Evolutionary conservation across 2,888 invertebrate genomes (phyloP).

Genomic region (Linnaemya vulpina): DNA sequence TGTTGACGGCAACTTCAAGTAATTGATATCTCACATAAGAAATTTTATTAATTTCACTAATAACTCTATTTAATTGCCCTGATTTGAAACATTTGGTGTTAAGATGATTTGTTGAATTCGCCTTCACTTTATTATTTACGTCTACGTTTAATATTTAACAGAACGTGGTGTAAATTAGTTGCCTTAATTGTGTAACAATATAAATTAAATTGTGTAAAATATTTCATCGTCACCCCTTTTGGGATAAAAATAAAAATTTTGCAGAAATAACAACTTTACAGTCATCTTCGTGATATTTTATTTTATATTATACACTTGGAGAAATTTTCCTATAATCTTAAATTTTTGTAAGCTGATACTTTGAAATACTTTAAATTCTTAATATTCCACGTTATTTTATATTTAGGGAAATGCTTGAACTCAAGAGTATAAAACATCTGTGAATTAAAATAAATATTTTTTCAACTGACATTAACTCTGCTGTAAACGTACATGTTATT

Average conservation of each 20-base stretch:
- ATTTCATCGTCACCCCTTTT: constrained; percentile 34
- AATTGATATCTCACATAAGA: constrained; percentile 40
- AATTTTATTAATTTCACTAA: constrained; percentile 78
- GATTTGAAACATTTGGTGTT: constrained; percentile 73
- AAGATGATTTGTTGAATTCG: constrained; percentile 70
- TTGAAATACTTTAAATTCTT: too few relatives aligned
- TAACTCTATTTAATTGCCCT: constrained; percentile 79
- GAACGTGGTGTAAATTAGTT: neutral
- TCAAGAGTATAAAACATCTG: too few relatives aligned
- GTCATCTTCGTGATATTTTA: neutral
- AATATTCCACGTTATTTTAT: too few relatives aligned
- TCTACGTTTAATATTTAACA: neutral
- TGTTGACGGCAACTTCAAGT: constrained; percentile 1
- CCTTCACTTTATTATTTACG: neutral
- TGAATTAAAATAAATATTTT: too few relatives aligned
- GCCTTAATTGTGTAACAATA: constrained; percentile 30
- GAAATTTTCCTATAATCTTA: neutral
- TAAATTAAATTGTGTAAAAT: constrained; percentile 26
- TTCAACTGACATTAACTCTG: too few relatives aligned
- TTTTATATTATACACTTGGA: neutral
- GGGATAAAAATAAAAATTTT: neutral
- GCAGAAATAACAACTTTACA: neutral
- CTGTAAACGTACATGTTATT: too few relatives aligned
- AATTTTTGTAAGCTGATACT: neutral
- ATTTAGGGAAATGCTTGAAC: too few relatives aligned